Evolutionary conservation across 2,888 invertebrate species (phyloP), one percentile per base, ranked within the genome.

Genomic region (Drosophila helvetica): DNA sequence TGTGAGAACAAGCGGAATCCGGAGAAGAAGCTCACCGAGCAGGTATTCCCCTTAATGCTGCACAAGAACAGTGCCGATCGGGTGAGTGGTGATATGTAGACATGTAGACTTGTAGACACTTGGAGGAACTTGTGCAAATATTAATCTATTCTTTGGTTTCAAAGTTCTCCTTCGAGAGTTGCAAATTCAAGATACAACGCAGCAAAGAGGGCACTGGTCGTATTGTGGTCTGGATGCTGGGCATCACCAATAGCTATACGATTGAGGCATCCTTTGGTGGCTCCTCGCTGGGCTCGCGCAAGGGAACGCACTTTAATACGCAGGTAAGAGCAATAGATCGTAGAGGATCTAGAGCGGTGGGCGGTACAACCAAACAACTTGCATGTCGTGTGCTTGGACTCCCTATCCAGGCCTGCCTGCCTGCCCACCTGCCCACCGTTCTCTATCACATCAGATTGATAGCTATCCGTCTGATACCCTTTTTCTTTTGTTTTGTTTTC

Each of bases 261-360:
- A 95, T 98, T 94, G 98, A 98, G 93, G 98, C 98, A 8, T 98
- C 98, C 0, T 97, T 98, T 91, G 97, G 97, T 56, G 98, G 98
- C 10, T 96, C 98, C 2, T 95, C 95, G 75, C 92, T 98, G 62
- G 97, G 97, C 3, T 95, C 96, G 50, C 94, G 96, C 90, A 93
- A 94, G 80, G 96, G 96, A 6, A 96, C 96, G 19, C 98, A 98
- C 91, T 98, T 98, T 90, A 95, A 95, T 27, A 95, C 95, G n/a
- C 87, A 90, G 87, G 92, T 92, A 81, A 87, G 87, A 82, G 17
- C 3, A 3, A 30, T 30, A 10, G 10, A 30, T 30, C 30, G 3
- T 1, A 1, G 3, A 30, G 9, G 9, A 27, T 27, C 9, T 27
- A 27, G 9, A 27, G 27, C 27, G 27, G 27, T 18, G 1, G 10